A percentile compares a stretch with the other conserved stretches of the same genome.
phyloP scores from a whole-genome alignment of 2,888 invertebrate species.

The Mystacides longicornis region DNA sequence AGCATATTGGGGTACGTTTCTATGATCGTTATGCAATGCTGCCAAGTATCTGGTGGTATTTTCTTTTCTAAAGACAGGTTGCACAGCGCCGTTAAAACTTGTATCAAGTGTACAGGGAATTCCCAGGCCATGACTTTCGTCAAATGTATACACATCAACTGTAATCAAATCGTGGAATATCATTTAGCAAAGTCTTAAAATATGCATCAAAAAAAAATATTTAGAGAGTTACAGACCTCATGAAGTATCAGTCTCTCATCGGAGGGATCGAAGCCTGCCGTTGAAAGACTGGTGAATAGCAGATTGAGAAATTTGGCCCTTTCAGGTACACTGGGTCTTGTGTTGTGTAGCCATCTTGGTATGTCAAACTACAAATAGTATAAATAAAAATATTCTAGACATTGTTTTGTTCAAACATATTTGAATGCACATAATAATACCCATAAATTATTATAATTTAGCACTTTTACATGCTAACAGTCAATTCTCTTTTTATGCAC shows the following conservation, averaged over 20 bases:
- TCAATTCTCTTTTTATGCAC: no score
- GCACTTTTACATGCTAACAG: no score
- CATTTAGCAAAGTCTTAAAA: neutral
- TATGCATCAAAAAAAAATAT: neutral
- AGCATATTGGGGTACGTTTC: conserved; percentile 23
- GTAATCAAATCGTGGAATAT: neutral
- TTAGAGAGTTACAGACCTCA: conserved; percentile 14
- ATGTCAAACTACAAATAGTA: conserved; percentile 19
- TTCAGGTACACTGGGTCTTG: conserved; percentile 13
- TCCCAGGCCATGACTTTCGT: conserved; percentile 23
- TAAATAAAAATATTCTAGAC: no score
- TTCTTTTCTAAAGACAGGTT: conserved; percentile 21
- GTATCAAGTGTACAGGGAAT: conserved; percentile 21
- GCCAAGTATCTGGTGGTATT: conserved; percentile 24
- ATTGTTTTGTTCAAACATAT: no score
- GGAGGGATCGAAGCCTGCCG: conserved; percentile 16
- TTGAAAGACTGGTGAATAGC: conserved; percentile 19
- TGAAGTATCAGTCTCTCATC: conserved; percentile 20
- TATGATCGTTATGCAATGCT: conserved; percentile 24
- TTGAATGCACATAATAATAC: no score
- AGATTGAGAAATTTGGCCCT: conserved; percentile 17
- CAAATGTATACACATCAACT: conserved; percentile 25
- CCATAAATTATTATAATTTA: no score
- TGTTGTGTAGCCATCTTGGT: conserved; percentile 20
- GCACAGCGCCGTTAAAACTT: conserved; percentile 19